Evolutionary conservation across 2,113 vertebrate genomes (phyloP).

Genomic region (Indicator maculatus): DNA sequence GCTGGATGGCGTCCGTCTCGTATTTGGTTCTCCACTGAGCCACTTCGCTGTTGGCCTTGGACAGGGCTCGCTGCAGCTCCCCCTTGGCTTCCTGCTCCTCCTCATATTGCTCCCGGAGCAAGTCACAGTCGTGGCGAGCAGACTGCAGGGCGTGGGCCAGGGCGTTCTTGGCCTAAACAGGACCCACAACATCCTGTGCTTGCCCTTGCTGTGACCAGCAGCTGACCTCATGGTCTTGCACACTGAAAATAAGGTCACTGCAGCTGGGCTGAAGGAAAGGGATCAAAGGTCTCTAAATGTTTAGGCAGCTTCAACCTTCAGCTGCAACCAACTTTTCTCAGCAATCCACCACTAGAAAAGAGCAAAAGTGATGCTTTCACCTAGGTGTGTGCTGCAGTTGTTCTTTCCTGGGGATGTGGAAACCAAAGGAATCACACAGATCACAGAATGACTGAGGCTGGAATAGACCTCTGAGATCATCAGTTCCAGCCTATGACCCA

Average conservation of each 20-base stretch:
- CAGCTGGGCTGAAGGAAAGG: neutral
- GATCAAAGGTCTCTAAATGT: neutral
- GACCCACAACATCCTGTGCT: neutral
- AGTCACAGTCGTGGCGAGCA: conserved; percentile 77
- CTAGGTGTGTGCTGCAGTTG: neutral
- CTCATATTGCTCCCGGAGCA: too few species aligned
- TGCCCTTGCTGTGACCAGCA: neutral
- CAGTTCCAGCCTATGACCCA: too few species aligned
- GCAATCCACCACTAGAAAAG: neutral
- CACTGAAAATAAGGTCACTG: neutral
- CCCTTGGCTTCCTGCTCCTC: too few species aligned
- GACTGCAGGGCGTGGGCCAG: conserved; percentile 85
- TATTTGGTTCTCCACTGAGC: too few species aligned
- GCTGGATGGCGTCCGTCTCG: too few species aligned
- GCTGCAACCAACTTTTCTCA: neutral
- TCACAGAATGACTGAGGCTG: too few species aligned
- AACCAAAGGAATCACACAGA: neutral
- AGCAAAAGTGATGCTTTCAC: neutral
- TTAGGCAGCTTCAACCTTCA: neutral
- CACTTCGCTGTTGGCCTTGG: too few species aligned
- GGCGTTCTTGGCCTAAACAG: conserved; percentile 80
- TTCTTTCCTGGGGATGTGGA: neutral
- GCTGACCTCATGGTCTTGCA: neutral
- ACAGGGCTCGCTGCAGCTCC: too few species aligned
- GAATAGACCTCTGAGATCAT: too few species aligned